Conservation (phyloP, 1,140 invertebrate species). For the Eufriesea mexicana region DNA sequence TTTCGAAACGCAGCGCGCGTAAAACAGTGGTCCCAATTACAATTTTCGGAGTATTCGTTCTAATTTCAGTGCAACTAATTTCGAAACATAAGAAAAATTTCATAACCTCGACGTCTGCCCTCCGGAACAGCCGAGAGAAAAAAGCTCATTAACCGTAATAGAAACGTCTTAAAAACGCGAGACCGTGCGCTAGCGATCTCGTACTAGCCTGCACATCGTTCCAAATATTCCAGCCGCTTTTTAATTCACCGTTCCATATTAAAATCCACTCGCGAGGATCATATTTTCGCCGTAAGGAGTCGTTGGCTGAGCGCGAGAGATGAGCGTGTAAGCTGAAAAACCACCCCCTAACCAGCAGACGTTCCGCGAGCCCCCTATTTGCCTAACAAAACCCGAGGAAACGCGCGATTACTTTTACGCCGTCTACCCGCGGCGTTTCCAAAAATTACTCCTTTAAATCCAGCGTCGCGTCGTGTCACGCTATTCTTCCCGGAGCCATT, state of each 20-base stretch:
- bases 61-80: too few relatives aligned
- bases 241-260: not conserved
- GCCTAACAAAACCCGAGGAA: conserved; percentile 7
- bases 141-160: not conserved
- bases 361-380: not conserved
- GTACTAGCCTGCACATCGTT: not conserved
- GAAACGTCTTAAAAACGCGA: not conserved
- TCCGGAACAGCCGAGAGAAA: not conserved
- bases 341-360: not conserved
- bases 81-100: not conserved
- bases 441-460: conserved; percentile 29
- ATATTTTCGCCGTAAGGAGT: not conserved
- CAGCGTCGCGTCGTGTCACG: not conserved
- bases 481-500: conserved; percentile 23
- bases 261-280: not conserved
- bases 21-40: not conserved
- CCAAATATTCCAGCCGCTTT: not conserved
- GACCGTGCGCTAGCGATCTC: not conserved
- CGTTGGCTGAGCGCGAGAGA: not conserved
- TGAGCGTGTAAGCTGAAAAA: not conserved
- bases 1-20: not conserved
- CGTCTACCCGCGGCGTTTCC: not conserved
- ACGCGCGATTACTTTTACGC: conserved; percentile 34
- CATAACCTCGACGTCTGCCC: not conserved
- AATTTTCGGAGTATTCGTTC: not conserved